phyloP scores from a whole-genome alignment of 2,888 invertebrate genomes.

The Drosophila fungiperda region DNA sequence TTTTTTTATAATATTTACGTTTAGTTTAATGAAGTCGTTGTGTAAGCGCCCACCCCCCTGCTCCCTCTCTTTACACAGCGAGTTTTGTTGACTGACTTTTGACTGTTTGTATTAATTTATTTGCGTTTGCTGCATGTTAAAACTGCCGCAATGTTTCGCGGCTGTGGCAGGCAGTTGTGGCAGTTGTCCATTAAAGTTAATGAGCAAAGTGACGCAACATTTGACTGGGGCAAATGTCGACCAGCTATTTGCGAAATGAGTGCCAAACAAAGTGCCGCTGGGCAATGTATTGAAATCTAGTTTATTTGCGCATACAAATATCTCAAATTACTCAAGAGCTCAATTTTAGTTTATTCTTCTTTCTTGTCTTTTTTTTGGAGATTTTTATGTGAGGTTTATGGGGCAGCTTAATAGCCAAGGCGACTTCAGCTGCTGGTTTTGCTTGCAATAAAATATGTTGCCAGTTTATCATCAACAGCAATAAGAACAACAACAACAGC shows the following conservation, averaged over 20 bases:
- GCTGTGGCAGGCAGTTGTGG: not conserved
- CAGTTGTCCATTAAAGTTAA: conserved; percentile 51
- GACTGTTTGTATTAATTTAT: conserved; percentile 34
- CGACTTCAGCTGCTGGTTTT: conserved; percentile 21
- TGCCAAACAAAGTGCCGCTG: conserved; percentile 22
- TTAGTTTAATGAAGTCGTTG: conserved; percentile 64
- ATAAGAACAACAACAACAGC: conserved; percentile 27
- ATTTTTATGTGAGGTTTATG: conserved; percentile 33
- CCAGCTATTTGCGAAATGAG: conserved; percentile 54
- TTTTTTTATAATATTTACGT: conserved; percentile 50
- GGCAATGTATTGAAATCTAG: conserved; percentile 42
- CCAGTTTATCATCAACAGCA: conserved; percentile 55
- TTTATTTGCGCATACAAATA: conserved; percentile 28
- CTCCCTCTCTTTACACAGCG: not conserved
- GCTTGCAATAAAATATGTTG: conserved; percentile 40
- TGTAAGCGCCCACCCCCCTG: not conserved
- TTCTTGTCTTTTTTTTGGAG: conserved; percentile 3
- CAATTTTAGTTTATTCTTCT: conserved; percentile 1
- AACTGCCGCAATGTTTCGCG: conserved; percentile 19
- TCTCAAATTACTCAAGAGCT: conserved; percentile 48
- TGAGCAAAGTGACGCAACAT: conserved; percentile 42
- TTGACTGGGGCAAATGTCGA: conserved; percentile 8
- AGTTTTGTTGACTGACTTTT: conserved; percentile 23
- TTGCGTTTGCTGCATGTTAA: conserved; percentile 29
- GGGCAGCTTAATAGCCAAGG: conserved; percentile 62